Base-by-base conservation (phyloP, 2,113 vertebrate species). In the Pachypanchax playfairii region DNA sequence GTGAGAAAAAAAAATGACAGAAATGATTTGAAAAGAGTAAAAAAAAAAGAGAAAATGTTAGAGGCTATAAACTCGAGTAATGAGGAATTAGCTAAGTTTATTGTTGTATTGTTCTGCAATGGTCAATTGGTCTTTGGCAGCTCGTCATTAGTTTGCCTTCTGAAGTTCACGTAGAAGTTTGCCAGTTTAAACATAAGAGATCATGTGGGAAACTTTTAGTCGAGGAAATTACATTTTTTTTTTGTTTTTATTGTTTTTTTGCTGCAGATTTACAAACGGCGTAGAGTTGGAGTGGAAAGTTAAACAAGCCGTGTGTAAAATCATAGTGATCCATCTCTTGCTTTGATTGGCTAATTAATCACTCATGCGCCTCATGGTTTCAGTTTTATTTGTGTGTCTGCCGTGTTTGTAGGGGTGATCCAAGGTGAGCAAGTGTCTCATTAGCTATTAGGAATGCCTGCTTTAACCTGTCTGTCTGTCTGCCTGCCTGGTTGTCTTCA, bases 51-150 rank as follows among this genome's bases (percentile, higher is more conserved):
- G 11, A 65, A n/a, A n/a, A n/a, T n/a, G 51, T 44, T 56, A 50
- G 22, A 0, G 65, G 53, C 18, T 41, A 64, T 73, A 79, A 70
- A 82, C 61, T 53, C 35, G 41, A 80, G 75, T 59, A 80, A 77
- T 80, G 67, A 68, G 77, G 82, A 80, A 75, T 79, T 65, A 54
- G 61, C 57, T 41, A 73, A 73, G 61, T 86, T 85, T 84, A 79
- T 77, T 86, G 79, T 83, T 86, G 61, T 79, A 79, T 83, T 83
- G 75, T 84, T 86, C 75, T 56, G 50, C 73, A 70, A 83, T 79
- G 81, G 79, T 75, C 84, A 72, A 82, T 85, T 79, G 76, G 74
- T 80, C 44, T 79, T 42, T 79, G 77, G 72, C 80, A 69, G n/a
- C 12, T 51, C n/a, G 54, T 61, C 60, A 52, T 73, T 65, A 64